phyloP scores from a whole-genome alignment of 1,140 invertebrate genomes.

The Brachionus sp. region DNA sequence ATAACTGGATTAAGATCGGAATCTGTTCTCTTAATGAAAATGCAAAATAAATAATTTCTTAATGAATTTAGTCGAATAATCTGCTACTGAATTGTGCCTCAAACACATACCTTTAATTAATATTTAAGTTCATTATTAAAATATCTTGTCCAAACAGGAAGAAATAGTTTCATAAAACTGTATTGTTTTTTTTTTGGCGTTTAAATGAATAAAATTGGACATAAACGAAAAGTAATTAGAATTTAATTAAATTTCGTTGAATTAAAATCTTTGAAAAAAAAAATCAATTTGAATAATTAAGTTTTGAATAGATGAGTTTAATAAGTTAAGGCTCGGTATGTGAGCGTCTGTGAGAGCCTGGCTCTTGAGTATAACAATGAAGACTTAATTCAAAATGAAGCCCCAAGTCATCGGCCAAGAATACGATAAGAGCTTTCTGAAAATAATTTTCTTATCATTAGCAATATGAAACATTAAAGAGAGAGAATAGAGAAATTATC shows the following conservation, averaged over 20 bases:
- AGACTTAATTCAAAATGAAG: background rate
- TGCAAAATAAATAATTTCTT: background rate
- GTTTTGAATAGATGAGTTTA: background rate
- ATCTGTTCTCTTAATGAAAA: background rate
- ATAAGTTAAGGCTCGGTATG: background rate
- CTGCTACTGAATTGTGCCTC: background rate
- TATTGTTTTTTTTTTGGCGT: background rate
- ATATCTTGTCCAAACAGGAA: background rate
- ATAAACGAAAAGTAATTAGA: conserved; percentile 1
- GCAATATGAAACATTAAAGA: background rate
- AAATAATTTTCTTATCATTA: background rate
- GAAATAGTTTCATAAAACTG: background rate
- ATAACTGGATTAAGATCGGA: background rate
- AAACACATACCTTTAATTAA: background rate
- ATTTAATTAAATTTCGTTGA: conserved; percentile 22
- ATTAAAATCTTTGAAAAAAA: background rate
- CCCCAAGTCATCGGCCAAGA: conserved; percentile 1
- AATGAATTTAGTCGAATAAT: background rate
- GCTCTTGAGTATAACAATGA: conserved; percentile 27
- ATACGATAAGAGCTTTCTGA: conserved; percentile 16
- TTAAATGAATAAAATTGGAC: background rate
- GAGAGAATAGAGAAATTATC: background rate
- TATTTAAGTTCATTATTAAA: background rate
- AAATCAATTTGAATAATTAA: conserved; percentile 41
- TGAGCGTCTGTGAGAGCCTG: background rate